Conservation (phyloP, 2,797 vertebrate genomes). For the Manis javanica region DNA sequence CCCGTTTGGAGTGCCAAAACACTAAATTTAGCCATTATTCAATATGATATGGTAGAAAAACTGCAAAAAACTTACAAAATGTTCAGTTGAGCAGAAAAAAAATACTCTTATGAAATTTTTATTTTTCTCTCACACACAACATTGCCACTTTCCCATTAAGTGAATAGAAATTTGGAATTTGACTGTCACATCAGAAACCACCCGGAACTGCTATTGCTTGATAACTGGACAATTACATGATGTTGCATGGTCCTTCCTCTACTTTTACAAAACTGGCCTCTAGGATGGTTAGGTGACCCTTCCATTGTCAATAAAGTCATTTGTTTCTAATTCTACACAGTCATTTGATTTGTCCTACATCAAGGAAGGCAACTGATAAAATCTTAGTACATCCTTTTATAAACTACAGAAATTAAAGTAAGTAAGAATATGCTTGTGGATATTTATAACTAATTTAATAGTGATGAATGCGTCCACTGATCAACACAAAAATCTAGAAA, state of each 20-base stretch:
- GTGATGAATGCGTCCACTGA: background rate
- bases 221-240: background rate
- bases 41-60: background rate
- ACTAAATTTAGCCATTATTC: constrained; percentile 22
- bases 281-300: background rate
- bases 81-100: background rate
- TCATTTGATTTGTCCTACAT: background rate
- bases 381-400: constrained; percentile 24
- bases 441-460: background rate
- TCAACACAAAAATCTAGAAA: background rate
- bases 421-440: background rate
- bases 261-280: background rate
- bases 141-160: constrained; percentile 17
- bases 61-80: constrained; percentile 18
- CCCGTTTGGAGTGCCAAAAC: background rate
- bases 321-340: background rate
- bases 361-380: constrained; percentile 21
- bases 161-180: constrained; percentile 10
- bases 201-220: background rate
- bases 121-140: background rate
- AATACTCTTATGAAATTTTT: background rate
- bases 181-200: background rate
- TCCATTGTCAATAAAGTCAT: background rate
- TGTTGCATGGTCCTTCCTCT: background rate
- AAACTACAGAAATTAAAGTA: constrained; percentile 35